Conservation (phyloP, 2,888 invertebrate genomes). For the Dexiosoma caninum region DNA sequence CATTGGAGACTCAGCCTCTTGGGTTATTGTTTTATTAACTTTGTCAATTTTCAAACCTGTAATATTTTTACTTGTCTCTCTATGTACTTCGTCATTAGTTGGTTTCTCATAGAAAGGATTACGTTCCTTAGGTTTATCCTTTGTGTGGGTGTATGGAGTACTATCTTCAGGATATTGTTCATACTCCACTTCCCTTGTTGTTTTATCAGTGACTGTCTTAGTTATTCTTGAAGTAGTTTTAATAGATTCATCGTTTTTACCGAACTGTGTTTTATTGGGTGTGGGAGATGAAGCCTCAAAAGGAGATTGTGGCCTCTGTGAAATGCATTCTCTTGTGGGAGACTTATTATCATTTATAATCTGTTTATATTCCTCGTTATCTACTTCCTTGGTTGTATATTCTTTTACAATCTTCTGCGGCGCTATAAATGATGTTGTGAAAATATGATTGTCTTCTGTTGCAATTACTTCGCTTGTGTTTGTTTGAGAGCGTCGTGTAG, state of each 20-base stretch:
- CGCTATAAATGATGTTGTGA: background rate
- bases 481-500: background rate
- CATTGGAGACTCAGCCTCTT: background rate
- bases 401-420: background rate
- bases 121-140: background rate
- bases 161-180: background rate
- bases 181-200: background rate
- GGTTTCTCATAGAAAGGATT: background rate
- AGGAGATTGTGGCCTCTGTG: constrained; percentile 5
- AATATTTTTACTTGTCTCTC: background rate
- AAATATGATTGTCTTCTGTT: background rate
- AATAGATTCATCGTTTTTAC: background rate
- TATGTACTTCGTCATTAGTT: background rate
- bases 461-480: background rate
- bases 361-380: background rate
- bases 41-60: background rate
- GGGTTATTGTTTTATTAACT: background rate
- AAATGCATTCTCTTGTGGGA: background rate
- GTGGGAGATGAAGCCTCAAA: background rate
- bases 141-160: background rate
- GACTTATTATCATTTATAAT: background rate
- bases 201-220: background rate
- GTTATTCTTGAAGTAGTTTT: background rate
- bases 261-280: background rate
- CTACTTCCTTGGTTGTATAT: background rate